phyloP scores from a whole-genome alignment of 2,888 invertebrate species.

The Endotricha flammealis region DNA sequence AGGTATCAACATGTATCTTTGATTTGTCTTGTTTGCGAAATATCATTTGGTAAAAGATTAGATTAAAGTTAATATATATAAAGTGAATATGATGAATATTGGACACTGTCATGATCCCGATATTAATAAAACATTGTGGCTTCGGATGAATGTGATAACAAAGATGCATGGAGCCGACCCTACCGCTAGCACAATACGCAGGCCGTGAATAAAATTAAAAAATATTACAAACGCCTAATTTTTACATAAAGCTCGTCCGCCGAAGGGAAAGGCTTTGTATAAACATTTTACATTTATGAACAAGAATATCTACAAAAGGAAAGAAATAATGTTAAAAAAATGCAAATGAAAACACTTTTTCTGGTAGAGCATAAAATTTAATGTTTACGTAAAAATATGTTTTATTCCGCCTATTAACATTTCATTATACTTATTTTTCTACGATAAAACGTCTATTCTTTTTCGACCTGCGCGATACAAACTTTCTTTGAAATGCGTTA shows the following conservation, averaged over 20 bases:
- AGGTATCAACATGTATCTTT: too few relatives aligned
- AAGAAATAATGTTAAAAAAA: not conserved
- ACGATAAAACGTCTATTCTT: too few relatives aligned
- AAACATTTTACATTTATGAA: conserved; percentile 4
- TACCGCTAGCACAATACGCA: conserved; percentile 47
- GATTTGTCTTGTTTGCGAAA: too few relatives aligned
- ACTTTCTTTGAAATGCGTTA: too few relatives aligned
- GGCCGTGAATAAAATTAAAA: conserved; percentile 56
- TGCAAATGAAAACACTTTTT: conserved; percentile 13
- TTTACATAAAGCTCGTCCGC: conserved; percentile 31
- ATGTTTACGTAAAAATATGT: not conserved
- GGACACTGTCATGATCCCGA: conserved; percentile 23
- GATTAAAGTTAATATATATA: too few relatives aligned
- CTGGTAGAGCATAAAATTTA: not conserved
- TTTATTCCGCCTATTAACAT: too few relatives aligned
- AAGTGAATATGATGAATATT: too few relatives aligned
- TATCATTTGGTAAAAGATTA: too few relatives aligned
- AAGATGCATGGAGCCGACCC: conserved; percentile 36
- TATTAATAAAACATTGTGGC: conserved; percentile 58
- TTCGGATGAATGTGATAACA: conserved; percentile 51
- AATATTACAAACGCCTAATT: conserved; percentile 42
- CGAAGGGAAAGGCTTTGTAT: conserved; percentile 33
- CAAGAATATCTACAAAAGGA: not conserved
- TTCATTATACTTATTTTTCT: too few relatives aligned
- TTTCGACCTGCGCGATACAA: too few relatives aligned